phyloP scores from a whole-genome alignment of 2,797 vertebrate genomes.

The Protosalanx chinensis region DNA sequence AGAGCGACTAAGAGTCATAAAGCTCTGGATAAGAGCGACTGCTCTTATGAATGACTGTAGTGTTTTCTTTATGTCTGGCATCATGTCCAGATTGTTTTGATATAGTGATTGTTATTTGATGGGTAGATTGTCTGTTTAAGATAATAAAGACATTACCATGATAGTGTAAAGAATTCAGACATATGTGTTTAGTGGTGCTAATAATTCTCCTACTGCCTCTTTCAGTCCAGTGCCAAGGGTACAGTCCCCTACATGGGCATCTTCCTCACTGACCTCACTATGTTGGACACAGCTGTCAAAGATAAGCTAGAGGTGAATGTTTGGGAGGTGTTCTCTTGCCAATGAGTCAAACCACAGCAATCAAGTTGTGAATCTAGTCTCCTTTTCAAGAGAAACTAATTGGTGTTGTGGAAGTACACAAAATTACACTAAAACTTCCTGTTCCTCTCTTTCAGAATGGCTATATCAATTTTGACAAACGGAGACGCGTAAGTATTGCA shows the following conservation, averaged over 20 bases:
- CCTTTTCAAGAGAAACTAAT: neutral
- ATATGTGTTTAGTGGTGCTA: neutral
- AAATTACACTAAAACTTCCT: conserved; percentile 28
- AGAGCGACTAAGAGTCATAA: no score
- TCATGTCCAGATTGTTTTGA: no score
- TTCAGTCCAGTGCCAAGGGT: conserved; percentile 72
- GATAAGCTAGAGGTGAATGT: conserved; percentile 80
- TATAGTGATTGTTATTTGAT: no score
- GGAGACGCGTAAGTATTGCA: conserved; percentile 78
- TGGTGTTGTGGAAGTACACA: conserved; percentile 18
- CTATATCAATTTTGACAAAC: conserved; percentile 92
- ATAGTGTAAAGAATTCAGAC: no score
- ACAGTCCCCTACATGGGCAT: conserved; percentile 92
- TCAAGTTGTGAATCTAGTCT: no score
- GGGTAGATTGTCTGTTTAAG: no score
- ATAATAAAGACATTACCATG: no score
- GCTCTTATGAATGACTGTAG: no score
- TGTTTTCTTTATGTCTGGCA: no score
- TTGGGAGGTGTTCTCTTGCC: neutral
- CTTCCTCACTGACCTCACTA: conserved; percentile 90
- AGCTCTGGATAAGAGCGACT: no score
- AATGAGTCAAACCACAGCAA: conserved; percentile 3
- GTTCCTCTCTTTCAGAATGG: conserved; percentile 76
- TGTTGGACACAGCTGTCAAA: conserved; percentile 90
- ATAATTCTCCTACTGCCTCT: conserved; percentile 18